A percentile compares a stretch with the other conserved stretches of the same genome.
Conservation (phyloP, 2,797 vertebrate genomes). For the Vipera latastei region DNA sequence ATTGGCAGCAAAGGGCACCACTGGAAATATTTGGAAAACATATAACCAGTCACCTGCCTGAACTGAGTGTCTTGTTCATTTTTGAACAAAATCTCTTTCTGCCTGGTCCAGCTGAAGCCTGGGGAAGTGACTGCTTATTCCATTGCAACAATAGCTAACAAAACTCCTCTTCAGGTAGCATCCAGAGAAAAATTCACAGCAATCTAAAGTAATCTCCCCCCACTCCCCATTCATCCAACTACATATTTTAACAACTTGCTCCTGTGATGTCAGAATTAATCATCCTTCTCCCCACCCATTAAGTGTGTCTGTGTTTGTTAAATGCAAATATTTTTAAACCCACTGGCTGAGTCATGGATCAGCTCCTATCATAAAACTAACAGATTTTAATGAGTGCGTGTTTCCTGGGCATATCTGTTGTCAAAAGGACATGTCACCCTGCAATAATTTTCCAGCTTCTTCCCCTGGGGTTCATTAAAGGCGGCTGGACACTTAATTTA, state of each 20-base stretch:
- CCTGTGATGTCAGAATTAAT: neutral
- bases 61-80: neutral
- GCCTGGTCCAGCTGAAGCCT: neutral
- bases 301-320: slow-evolving; percentile 30
- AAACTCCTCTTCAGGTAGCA: neutral
- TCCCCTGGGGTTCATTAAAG: slow-evolving; percentile 40
- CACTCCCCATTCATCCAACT: neutral
- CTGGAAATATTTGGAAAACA: neutral
- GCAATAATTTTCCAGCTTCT: slow-evolving; percentile 49
- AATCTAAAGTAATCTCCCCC: neutral
- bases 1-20: too few relatives aligned
- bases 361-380: slow-evolving; percentile 59
- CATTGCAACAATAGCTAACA: neutral
- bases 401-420: slow-evolving; percentile 58
- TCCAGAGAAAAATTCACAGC: neutral
- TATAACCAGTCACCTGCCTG: neutral
- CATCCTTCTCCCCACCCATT: neutral
- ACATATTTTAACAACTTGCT: slow-evolving; percentile 35
- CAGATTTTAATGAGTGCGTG: slow-evolving; percentile 55
- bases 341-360: slow-evolving; percentile 49
- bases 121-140: neutral
- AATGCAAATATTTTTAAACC: slow-evolving; percentile 48
- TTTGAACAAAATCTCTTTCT: neutral
- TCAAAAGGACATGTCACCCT: slow-evolving; percentile 47
- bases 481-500: slow-evolving; percentile 31